A percentile compares a stretch with the other conserved stretches of the same genome.
Conservation (phyloP, 1,140 invertebrate species). For the Semibalanus balanoides region DNA sequence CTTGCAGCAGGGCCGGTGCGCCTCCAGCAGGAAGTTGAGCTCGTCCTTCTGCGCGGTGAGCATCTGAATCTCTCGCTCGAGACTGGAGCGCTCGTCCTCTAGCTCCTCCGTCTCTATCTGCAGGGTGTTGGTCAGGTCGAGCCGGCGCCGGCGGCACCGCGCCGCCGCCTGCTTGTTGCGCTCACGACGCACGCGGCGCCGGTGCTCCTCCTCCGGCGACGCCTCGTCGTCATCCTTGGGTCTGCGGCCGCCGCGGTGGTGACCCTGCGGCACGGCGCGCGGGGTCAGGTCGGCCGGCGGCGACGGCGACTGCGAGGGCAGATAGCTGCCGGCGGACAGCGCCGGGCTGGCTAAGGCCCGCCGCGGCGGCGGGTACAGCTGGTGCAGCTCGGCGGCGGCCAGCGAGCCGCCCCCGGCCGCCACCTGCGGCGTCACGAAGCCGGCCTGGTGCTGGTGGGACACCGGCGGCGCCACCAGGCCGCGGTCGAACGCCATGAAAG, state of each 20-base stretch:
- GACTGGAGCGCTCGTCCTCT: constrained; percentile 58
- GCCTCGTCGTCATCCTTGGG: constrained; percentile 29
- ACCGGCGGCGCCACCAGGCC: constrained; percentile 34
- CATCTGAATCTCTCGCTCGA: constrained; percentile 69
- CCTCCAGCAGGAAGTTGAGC: constrained; percentile 58
- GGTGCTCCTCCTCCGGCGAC: constrained; percentile 78
- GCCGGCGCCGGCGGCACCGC: constrained; percentile 79
- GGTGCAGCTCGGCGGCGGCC: neutral
- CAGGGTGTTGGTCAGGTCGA: constrained; percentile 87
- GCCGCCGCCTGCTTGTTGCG: constrained; percentile 93
- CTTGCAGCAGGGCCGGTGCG: constrained; percentile 50
- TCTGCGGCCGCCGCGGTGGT: neutral
- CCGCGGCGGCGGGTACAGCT: neutral
- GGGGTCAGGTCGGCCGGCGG: neutral
- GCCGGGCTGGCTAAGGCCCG: neutral
- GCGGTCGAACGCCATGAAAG: constrained; percentile 44
- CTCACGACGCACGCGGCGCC: constrained; percentile 67
- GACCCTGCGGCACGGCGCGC: neutral
- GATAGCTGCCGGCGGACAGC: too few species aligned
- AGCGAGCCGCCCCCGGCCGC: neutral
- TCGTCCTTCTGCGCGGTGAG: constrained; percentile 61
- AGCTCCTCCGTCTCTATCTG: constrained; percentile 75
- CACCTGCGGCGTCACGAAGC: constrained; percentile 68
- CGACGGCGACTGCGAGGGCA: too few species aligned
- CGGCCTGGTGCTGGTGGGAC: constrained; percentile 63